phyloP scores from a whole-genome alignment of 2,797 vertebrate genomes.

The Phataginus tetradactyla region DNA sequence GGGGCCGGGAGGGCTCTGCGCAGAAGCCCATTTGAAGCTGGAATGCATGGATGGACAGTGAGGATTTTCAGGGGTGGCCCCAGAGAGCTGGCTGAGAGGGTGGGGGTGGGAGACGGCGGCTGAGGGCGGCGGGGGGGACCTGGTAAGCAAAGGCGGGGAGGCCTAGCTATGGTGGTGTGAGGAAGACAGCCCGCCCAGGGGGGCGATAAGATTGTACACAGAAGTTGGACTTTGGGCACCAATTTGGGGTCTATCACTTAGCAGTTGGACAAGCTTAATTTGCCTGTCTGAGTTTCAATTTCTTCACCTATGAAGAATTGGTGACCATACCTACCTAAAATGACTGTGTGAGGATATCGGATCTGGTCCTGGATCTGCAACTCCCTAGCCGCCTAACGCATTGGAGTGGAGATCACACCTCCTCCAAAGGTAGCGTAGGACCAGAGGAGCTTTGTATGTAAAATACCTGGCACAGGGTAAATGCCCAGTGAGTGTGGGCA shows the following conservation, averaged over 20 bases:
- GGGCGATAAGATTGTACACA: not conserved
- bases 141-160: not conserved
- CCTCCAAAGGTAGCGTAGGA: not conserved
- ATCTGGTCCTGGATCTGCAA: not conserved
- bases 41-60: not conserved
- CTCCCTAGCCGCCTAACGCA: not conserved
- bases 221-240: not conserved
- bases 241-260: not conserved
- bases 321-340: not conserved
- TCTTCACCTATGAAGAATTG: not conserved
- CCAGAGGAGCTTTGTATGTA: rapidly evolving
- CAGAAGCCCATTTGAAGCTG: not conserved
- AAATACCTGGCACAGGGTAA: not conserved
- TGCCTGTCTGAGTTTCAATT: not conserved
- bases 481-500: not conserved
- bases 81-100: not conserved
- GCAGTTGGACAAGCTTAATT: not conserved
- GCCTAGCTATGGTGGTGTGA: not conserved
- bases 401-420: not conserved
- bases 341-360: not conserved
- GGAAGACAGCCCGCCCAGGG: not conserved
- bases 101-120: not conserved
- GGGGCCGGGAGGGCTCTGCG: not conserved
- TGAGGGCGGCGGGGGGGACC: not conserved
- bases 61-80: not conserved